phyloP scores from a whole-genome alignment of 1,140 invertebrate genomes.

The Alviniconcha marisindica region DNA sequence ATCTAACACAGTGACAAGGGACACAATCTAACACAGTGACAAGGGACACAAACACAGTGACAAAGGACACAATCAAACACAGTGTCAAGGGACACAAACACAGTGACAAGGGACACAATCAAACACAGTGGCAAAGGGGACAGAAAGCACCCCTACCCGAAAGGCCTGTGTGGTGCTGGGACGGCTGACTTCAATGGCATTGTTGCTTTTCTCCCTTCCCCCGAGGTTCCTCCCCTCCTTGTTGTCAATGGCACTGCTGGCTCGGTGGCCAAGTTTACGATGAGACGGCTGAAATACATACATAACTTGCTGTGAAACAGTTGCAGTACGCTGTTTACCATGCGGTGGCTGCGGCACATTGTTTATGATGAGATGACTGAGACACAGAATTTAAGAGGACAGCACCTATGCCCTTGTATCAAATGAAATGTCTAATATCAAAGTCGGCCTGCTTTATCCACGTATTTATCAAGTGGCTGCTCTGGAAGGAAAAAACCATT shows the following conservation, averaged over 20 bases:
- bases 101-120: not conserved
- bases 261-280: constrained; percentile 42
- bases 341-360: too few relatives aligned
- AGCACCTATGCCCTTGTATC: too few relatives aligned
- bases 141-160: constrained; percentile 47
- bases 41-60: not conserved
- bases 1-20: too few relatives aligned
- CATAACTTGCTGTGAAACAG: too few relatives aligned
- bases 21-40: not conserved
- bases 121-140: not conserved
- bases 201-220: constrained; percentile 44
- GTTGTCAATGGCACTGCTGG: constrained; percentile 65
- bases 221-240: constrained; percentile 53
- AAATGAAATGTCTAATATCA: too few relatives aligned
- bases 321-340: too few relatives aligned
- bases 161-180: constrained; percentile 65
- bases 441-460: too few relatives aligned
- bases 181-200: constrained; percentile 48
- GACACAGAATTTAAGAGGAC: too few relatives aligned
- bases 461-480: too few relatives aligned
- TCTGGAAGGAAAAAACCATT: too few relatives aligned
- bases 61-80: not conserved
- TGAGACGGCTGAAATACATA: constrained; percentile 12
- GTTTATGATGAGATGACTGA: too few relatives aligned
- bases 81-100: not conserved